Evolutionary conservation across 1,140 invertebrate species (phyloP), one percentile per base, ranked within the genome.

Genomic region (Tribolium castaneum): DNA sequence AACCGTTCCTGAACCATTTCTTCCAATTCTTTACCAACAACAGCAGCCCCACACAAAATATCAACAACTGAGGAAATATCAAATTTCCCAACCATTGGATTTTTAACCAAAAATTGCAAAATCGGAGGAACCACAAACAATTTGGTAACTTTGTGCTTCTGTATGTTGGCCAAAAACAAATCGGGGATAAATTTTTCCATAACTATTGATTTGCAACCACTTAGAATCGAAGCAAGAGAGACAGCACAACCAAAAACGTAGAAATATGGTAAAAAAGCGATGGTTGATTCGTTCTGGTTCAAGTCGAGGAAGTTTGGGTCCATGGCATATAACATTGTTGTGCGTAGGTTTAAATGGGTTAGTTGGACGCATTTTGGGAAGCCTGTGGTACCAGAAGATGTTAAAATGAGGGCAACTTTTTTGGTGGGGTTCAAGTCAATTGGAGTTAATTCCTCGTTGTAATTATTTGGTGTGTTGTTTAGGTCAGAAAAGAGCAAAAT

Each of bases 121-220:
- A 59, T 50, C 1, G 91, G 89, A 13, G 91, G 91, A 0, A 92
- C 91, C 2, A 90, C 74, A 7, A 84, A 83, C 7, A 91, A 70
- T 51, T 85, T 80, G 14, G 85, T 59, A 78, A 93, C 88, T 87
- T 90, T 90, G 70, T 91, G 88, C 72, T 89, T 86, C 83, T 88
- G 80, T 59, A 89, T 87, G 1, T 87, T 84, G 62, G 86, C 87
- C 9, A 93, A 84, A 83, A 92, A 94, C 1, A 86, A 22, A 45
- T 91, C 85, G 4, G 89, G 87, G 1, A 93, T 89, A 84, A 93
- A 94, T 71, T 87, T 88, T 13, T 83, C 5, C 14, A 87, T 45
- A 56, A 83, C 84, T 6, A 87, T 82, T 3, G 83, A 30, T 10
- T 78, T 83, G 7, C 19, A 10, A n/a, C 56, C 56, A 19, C 30